These are phyloP conservation scores for Lomographa bimaculata DNA, from an alignment of 2,888 invertebrate species.

Conservation along the genomic window DNA sequence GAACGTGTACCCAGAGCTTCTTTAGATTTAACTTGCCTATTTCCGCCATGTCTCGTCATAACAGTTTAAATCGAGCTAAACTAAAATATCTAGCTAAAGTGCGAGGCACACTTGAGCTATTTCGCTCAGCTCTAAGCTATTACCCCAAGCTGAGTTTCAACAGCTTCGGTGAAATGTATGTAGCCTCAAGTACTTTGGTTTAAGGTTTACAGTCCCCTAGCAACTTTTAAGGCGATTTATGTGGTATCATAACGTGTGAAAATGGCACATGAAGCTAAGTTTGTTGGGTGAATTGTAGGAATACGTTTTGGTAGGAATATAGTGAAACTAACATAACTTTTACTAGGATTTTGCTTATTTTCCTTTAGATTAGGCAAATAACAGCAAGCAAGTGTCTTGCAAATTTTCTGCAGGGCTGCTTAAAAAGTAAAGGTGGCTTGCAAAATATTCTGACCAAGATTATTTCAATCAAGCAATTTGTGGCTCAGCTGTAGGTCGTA, in stretches of 20 bases:
- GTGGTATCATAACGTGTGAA: constrained; percentile 5
- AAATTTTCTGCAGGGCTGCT: too few species aligned
- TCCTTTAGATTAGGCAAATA: too few species aligned
- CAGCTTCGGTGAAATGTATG: not conserved
- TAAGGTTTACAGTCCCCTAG: constrained; percentile 1
- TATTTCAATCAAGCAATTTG: too few species aligned
- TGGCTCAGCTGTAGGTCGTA: too few species aligned
- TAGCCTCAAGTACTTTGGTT: not conserved
- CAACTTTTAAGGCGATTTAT: not conserved
- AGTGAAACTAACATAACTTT: too few species aligned
- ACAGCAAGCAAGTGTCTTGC: too few species aligned
- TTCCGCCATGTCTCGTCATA: not conserved
- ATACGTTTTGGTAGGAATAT: too few species aligned
- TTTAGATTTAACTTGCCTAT: too few species aligned
- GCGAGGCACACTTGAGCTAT: constrained; percentile 7
- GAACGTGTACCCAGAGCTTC: too few species aligned
- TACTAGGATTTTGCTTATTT: too few species aligned
- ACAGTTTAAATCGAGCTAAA: not conserved
- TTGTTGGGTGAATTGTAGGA: not conserved
- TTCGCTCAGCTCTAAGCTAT: constrained; percentile 4
- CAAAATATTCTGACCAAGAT: too few species aligned
- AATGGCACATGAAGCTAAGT: constrained; percentile 6
- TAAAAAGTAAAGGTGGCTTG: too few species aligned
- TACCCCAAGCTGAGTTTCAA: constrained; percentile 1
- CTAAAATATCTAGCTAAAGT: constrained; percentile 12